Base-by-base conservation (phyloP, 1,140 invertebrate genomes). In the Eupeodes corollae region DNA sequence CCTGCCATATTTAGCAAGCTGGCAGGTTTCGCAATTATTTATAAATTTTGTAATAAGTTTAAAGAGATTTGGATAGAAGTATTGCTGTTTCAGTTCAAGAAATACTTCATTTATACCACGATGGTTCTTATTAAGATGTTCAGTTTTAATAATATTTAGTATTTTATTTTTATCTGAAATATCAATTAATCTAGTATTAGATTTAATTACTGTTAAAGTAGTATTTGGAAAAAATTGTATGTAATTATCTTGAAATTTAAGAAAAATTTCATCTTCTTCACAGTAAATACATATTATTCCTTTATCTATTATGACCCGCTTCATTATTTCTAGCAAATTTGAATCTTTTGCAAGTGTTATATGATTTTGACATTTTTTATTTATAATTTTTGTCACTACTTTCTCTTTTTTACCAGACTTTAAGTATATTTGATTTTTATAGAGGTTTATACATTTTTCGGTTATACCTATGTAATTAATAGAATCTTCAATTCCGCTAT, bases 41-140 rank as follows among this genome's bases (percentile, higher is more conserved):
- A 41, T 47, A 34, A 34, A 47, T 18, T 47, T 13, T 40, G 46
- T 8, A 47, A 55, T 51, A 19, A 38, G 30, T 11, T 31, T 48
- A 48, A 45, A 34, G 35, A 58, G 44, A 39, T 56, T 47, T 11
- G 54, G 50, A 34, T 47, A 51, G 46, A 49, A 57, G 42, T 44
- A 54, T 18, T 47, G 9, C 42, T 48, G 10, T 48, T 49, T 46
- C 26, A 53, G 21, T 39, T 51, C 32, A 16, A 41, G 44, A 35
- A 47, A 54, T 8, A 46, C 48, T 44, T 56, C 48, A 18, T 33
- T 43, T 45, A 57, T 54, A 9, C 53, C 53, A 11, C 46, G 49
- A 40, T 52, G 51, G 39, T 55, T 56, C 15, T 46, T 42, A 19
- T 33, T 33, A n/a, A 35, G 37, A 35, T 42, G 40, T 43, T 48